Percentiles rank a stretch among this genome's conserved stretches.
phyloP scores from a whole-genome alignment of 2,888 invertebrate species.

The Alloplasta piceator region DNA sequence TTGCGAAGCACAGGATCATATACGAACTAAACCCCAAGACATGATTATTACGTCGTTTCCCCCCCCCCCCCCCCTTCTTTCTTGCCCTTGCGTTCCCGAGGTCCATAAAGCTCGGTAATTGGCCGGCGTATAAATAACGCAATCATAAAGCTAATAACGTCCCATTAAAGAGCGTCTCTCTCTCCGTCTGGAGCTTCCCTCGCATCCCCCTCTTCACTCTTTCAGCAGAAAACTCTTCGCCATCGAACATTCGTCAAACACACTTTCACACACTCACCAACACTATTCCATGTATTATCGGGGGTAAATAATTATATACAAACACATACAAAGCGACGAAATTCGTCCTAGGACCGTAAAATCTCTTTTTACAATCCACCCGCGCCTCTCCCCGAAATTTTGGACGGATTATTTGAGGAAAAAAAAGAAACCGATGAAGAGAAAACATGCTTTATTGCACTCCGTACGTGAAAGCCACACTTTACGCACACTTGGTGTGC shows the following conservation, averaged over 20 bases:
- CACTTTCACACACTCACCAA: constrained; percentile 6
- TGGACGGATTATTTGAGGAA: constrained; percentile 2
- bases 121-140: constrained; percentile 74
- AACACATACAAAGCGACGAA: constrained; percentile 25
- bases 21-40: constrained; percentile 61
- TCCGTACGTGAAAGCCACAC: too few species aligned
- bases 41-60: constrained; percentile 65
- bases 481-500: too few species aligned
- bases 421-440: constrained; percentile 29
- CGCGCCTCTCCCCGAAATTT: background rate
- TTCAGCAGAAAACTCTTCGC: constrained; percentile 65
- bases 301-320: constrained; percentile 2
- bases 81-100: constrained; percentile 54
- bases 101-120: constrained; percentile 73
- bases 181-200: constrained; percentile 8
- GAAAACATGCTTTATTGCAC: too few species aligned
- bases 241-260: constrained; percentile 53
- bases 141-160: constrained; percentile 77
- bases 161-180: constrained; percentile 70
- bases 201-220: constrained; percentile 65
- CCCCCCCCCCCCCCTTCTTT: constrained; percentile 39
- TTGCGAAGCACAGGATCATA: constrained; percentile 45
- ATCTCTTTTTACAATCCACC: constrained; percentile 11
- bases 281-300: background rate
- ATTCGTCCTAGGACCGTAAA: constrained; percentile 37